These are phyloP conservation scores for Celastrina argiolus DNA, from an alignment of 2,888 invertebrate genomes.

Conservation along the genomic window DNA sequence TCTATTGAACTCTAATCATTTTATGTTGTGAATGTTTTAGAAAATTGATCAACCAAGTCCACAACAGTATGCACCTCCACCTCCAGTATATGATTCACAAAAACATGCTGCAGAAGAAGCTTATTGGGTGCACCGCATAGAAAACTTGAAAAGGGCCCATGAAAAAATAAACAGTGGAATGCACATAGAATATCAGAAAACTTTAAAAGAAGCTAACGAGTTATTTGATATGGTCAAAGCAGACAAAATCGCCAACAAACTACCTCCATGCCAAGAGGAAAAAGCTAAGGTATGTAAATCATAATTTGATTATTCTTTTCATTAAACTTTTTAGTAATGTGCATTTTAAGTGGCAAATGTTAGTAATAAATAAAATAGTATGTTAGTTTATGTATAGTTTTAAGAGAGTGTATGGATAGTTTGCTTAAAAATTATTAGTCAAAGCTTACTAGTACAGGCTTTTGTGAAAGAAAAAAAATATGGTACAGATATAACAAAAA, in stretches of 20 bases:
- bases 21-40: conserved; percentile 42
- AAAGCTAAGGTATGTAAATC: conserved; percentile 57
- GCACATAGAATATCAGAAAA: conserved; percentile 65
- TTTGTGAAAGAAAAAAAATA: no score
- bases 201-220: conserved; percentile 64
- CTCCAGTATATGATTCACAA: conserved; percentile 48
- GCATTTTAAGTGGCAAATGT: no score
- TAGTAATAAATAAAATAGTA: no score
- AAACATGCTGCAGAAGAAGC: conserved; percentile 62
- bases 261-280: conserved; percentile 68
- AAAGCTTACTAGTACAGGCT: no score
- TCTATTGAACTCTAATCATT: background rate
- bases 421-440: no score
- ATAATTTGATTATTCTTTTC: no score
- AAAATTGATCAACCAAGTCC: conserved; percentile 52
- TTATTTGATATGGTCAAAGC: conserved; percentile 54
- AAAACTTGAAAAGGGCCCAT: conserved; percentile 61
- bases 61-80: conserved; percentile 44
- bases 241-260: conserved; percentile 56
- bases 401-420: no score
- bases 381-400: no score
- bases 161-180: conserved; percentile 64
- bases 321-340: no score
- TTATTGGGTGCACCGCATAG: conserved; percentile 67
- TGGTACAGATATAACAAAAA: no score